Base-by-base conservation (phyloP, 2,888 invertebrate genomes). In the Cerastis leucographa region DNA sequence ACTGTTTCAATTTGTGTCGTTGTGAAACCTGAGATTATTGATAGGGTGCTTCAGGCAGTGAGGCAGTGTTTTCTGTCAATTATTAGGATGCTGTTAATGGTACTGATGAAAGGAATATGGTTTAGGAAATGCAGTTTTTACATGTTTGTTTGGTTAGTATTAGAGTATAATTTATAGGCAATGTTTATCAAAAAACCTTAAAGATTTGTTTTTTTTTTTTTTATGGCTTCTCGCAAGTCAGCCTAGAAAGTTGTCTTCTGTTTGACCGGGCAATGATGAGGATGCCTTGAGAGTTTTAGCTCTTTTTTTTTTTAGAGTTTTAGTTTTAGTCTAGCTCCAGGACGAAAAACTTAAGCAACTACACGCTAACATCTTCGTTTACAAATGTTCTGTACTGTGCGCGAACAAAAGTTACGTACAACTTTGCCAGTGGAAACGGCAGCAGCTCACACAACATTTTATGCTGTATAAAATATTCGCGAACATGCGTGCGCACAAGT, bases 1-100 rank as follows among this genome's bases (percentile, higher is more conserved):
- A 64, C 62, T 46, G 73, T 64, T 80, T 64, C 80, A 78, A 74
- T 78, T 80, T 56, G 17, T 77, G 22, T 22, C 14, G 7, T 25
- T 17, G 29, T 70, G 35, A 59, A 49, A 59, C 4, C 6, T 49
- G 46, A 22, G 22, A 11, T 54, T 49, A 56, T 68, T 25, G n/a
- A 68, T 67, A 25, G n/a, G 40, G 40, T 9, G 4, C 9, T 22
- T 22, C 61, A 22, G 12, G 7, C 62, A n/a, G 40, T 12, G 14
- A n/a, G 40, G 8, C 9, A n/a, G 14, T 64, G 64, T 42, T 12
- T 35, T 22, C 11, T 62, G 22, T 22, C 6, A 22, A 40, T 62
- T 5, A 40, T 11, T 22, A 35, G 5, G 12, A 12, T 62, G 11
- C 11, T 40, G 5, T 7, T 40, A 22, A 40, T 40, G 7, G 56